Evolutionary conservation across 1,140 invertebrate species (phyloP), one percentile per base, ranked within the genome.

Genomic region (Holotrichia oblita): DNA sequence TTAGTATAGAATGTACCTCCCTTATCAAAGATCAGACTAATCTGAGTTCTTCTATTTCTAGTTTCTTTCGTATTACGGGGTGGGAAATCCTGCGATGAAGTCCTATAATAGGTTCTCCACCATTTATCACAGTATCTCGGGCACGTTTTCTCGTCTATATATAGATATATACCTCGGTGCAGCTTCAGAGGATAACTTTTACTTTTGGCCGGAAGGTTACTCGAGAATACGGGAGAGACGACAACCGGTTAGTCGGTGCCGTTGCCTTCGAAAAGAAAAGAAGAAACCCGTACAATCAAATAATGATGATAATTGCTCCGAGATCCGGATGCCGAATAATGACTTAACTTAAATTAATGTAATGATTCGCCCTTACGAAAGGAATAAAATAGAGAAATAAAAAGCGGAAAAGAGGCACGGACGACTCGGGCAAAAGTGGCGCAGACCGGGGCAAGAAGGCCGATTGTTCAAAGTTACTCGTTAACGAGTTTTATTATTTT

Each of bases 101-200:
- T 84, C 80, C 81, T 76, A 80, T 83, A 83, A 83, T 83, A 83
- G 82, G 77, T 81, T 80, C 80, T 48, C 73, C 78, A 79, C 78
- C 80, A 84, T 84, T 83, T 84, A 84, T 84, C 83, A 83, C 83
- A 80, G 82, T 82, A 83, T 84, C 82, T 84, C 81, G 82, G 81
- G 83, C 83, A 84, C 83, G 82, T 84, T 82, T 82, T 77, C 81
- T 80, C 69, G 77, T 48, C 44, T 79, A 14, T 44, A 14, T 17
- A 3, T 7, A 17, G 6, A 76, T 22, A 6, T 17, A 17, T n/a
- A 10, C 20, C 72, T 40, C 55, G 24, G 17, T 9, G 17, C 24
- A 61, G 12, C 55, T 12, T 41, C 48, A 24, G 44, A 48, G 55
- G 77, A 78, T 78, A 78, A 78, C 77, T 78, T 78, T 78, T 78